A percentile compares a stretch with the other conserved stretches of the same genome.
Evolutionary conservation across 1,140 invertebrate species (phyloP).

Genomic region (Rhyacophila brunnea): DNA sequence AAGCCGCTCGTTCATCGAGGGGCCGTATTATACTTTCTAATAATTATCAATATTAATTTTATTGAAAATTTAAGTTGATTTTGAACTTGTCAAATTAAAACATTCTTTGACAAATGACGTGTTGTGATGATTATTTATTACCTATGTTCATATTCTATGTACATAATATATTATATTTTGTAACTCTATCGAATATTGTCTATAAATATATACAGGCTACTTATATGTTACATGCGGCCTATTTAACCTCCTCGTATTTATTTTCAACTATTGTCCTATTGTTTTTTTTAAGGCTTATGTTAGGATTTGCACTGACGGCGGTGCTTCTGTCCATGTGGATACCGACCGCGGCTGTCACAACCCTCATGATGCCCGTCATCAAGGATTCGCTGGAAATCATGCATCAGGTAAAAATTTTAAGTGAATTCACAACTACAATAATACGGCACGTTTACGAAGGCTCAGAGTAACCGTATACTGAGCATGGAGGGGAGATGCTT

Average conservation of each 20-base stretch:
- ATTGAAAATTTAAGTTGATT: too few species aligned
- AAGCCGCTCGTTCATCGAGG: too few species aligned
- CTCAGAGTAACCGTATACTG: not conserved
- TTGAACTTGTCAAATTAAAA: too few species aligned
- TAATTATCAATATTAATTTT: too few species aligned
- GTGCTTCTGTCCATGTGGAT: slow-evolving; percentile 81
- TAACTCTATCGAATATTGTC: too few species aligned
- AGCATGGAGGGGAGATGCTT: not conserved
- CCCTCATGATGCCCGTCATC: slow-evolving; percentile 78
- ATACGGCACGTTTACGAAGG: not conserved
- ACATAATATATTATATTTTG: too few species aligned
- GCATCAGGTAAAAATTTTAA: slow-evolving; percentile 54
- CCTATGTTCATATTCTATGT: too few species aligned
- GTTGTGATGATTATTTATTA: too few species aligned
- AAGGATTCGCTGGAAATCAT: slow-evolving; percentile 67
- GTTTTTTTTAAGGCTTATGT: slow-evolving; percentile 61
- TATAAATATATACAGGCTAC: too few species aligned
- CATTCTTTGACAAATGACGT: too few species aligned
- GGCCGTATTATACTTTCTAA: too few species aligned
- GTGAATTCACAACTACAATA: slow-evolving; percentile 49
- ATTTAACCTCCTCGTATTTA: not conserved
- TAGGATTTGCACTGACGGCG: slow-evolving; percentile 67
- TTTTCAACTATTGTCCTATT: too few species aligned
- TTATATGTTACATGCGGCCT: not conserved
- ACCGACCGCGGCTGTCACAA: slow-evolving; percentile 71